Conservation (phyloP, 2,113 vertebrate genomes). For the Argyrosomus japonicus region DNA sequence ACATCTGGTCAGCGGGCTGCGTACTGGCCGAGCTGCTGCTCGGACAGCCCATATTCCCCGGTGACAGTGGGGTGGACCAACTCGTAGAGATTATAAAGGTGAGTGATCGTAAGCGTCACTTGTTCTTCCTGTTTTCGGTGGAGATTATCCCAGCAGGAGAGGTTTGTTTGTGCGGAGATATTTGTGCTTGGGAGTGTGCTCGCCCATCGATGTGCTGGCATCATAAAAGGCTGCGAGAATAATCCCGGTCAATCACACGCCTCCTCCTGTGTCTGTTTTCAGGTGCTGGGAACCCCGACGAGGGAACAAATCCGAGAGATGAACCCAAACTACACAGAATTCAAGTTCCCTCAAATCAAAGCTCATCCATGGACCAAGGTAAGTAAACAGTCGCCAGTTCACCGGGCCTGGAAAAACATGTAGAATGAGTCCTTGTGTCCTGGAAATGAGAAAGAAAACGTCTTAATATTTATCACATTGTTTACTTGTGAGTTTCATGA, state of each 20-base stretch:
- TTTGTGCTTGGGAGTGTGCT: neutral
- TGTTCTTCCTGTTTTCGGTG: neutral
- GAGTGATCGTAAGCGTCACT: neutral
- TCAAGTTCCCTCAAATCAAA: constrained; percentile 99
- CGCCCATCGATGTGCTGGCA: neutral
- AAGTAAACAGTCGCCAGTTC: neutral
- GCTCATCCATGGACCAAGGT: constrained; percentile 99
- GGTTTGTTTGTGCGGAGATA: neutral
- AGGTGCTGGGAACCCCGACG: constrained; percentile 95
- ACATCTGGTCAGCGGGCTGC: constrained; percentile 95
- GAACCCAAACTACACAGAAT: constrained; percentile 99
- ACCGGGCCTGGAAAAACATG: neutral
- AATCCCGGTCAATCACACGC: neutral
- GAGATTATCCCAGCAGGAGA: neutral
- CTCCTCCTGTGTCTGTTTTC: neutral
- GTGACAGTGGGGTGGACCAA: constrained; percentile 94
- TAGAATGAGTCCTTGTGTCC: neutral
- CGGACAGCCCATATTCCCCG: constrained; percentile 93
- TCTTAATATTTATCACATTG: neutral
- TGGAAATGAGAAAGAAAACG: neutral
- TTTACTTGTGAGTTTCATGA: too few species aligned
- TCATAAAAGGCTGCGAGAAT: neutral
- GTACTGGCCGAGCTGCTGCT: constrained; percentile 92
- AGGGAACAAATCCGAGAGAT: constrained; percentile 99
- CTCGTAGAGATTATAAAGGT: constrained; percentile 95